Percentiles rank a stretch among this genome's conserved stretches.
phyloP scores from a whole-genome alignment of 2,888 invertebrate genomes.

The Drosophila mulleri region DNA sequence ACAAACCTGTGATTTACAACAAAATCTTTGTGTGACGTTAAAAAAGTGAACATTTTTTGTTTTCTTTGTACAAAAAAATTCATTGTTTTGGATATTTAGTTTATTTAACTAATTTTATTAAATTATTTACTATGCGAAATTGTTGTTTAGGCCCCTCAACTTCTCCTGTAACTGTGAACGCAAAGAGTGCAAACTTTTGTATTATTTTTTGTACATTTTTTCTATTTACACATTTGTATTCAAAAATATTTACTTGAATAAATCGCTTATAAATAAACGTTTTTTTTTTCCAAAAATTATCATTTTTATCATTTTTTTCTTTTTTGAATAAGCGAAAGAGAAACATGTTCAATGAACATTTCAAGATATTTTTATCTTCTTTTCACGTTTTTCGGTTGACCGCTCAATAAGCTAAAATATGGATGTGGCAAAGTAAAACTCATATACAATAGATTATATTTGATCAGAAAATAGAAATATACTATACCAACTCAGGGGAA shows the following conservation, averaged over 20 bases:
- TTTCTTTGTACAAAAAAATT: conserved; percentile 79
- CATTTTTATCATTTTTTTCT: conserved; percentile 23
- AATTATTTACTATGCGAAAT: conserved; percentile 69
- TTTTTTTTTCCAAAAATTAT: conserved; percentile 68
- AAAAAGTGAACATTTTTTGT: conserved; percentile 62
- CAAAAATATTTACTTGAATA: conserved; percentile 32
- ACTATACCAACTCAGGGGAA: background rate
- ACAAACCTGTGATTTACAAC: conserved; percentile 84
- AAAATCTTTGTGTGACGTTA: conserved; percentile 55
- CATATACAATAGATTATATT: background rate
- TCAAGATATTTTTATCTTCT: background rate
- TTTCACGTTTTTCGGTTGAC: background rate
- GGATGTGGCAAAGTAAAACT: conserved; percentile 8
- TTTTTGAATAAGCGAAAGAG: background rate
- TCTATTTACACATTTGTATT: conserved; percentile 29
- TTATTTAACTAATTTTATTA: conserved; percentile 50
- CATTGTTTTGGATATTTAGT: conserved; percentile 65
- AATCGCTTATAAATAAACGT: conserved; percentile 53
- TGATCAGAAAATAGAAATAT: background rate
- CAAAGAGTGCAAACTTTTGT: conserved; percentile 71
- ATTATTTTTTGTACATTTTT: conserved; percentile 73
- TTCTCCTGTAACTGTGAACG: conserved; percentile 60
- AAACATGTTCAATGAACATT: background rate
- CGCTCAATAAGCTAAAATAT: conserved; percentile 13
- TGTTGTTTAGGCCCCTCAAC: conserved; percentile 71